phyloP scores from a whole-genome alignment of 2,888 invertebrate species.

The Catocala nupta region DNA sequence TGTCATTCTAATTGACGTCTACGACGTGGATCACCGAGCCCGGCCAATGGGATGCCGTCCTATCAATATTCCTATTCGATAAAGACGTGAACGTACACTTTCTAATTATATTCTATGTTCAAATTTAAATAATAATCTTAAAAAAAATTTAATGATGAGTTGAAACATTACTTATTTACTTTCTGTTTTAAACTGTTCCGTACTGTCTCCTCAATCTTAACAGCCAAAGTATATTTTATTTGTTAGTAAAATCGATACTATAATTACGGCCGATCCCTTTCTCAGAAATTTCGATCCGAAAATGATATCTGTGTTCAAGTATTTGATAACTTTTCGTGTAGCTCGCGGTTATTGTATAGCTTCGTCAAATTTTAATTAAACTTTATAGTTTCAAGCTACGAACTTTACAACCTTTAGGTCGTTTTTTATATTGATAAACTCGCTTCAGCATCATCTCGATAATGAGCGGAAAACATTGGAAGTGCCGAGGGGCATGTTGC shows the following conservation, averaged over 20 bases:
- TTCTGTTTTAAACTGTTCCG: conserved; percentile 10
- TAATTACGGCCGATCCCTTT: conserved; percentile 13
- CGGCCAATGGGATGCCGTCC: conserved; percentile 21
- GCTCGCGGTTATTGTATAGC: conserved; percentile 28
- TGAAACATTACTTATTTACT: background rate
- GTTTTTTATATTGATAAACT: conserved; percentile 39
- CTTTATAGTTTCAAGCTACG: conserved; percentile 29
- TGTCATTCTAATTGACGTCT: conserved; percentile 44
- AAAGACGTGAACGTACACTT: background rate
- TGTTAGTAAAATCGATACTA: conserved; percentile 18
- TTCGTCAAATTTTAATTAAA: conserved; percentile 48
- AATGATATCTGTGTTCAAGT: conserved; percentile 28
- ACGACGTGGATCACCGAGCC: conserved; percentile 6
- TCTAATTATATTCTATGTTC: background rate
- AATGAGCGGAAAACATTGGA: conserved; percentile 36
- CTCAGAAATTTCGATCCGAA: conserved; percentile 13
- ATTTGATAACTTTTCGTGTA: conserved; percentile 34
- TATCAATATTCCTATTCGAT: conserved; percentile 23
- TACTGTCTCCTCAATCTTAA: conserved; percentile 3
- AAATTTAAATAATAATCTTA: background rate
- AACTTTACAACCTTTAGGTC: conserved; percentile 28
- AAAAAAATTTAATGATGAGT: no score
- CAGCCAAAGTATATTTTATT: conserved; percentile 5
- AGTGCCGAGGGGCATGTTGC: conserved; percentile 22
- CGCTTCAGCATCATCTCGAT: conserved; percentile 30